These are phyloP conservation scores for Sardina pilchardus DNA, from an alignment of 2,113 vertebrate genomes.

Conservation along the genomic window DNA sequence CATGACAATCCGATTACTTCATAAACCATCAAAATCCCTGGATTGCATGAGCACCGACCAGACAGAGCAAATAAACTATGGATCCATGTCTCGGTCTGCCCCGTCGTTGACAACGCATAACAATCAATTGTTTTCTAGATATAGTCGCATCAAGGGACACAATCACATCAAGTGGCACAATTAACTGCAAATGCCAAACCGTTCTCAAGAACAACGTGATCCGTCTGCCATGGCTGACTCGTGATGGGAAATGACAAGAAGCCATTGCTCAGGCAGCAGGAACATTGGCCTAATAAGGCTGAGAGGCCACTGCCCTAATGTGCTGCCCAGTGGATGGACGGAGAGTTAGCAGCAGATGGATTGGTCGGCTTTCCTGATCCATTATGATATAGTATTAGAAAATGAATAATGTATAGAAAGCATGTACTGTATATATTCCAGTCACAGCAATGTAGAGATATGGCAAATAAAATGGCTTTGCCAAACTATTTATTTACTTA, in stretches of 20 bases:
- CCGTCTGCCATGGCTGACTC: not conserved
- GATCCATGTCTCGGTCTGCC: not conserved
- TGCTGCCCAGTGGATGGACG: not conserved
- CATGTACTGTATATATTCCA: not conserved
- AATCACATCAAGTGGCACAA: not conserved
- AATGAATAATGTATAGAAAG: not conserved
- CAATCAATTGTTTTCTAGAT: not conserved
- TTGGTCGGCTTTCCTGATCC: not conserved
- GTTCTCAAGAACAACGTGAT: not conserved
- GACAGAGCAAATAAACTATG: constrained; percentile 18
- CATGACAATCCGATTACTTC: constrained; percentile 59
- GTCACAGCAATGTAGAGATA: not conserved
- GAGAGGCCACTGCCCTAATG: not conserved
- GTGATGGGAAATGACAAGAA: not conserved
- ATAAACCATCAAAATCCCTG: constrained; percentile 58
- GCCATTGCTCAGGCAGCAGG: not conserved
- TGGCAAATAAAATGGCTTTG: not conserved
- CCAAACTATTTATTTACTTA: not conserved
- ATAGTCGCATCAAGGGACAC: not conserved
- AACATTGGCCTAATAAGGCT: not conserved
- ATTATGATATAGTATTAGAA: not conserved
- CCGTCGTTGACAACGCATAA: not conserved
- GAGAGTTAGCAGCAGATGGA: not conserved
- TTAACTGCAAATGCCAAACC: not conserved
- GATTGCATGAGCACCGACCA: constrained; percentile 41